Evolutionary conservation across 92 coral and sea anemone genomes (phyloP), one percentile per base, ranked within the genome.

Genomic region (Phenganax marumi): DNA sequence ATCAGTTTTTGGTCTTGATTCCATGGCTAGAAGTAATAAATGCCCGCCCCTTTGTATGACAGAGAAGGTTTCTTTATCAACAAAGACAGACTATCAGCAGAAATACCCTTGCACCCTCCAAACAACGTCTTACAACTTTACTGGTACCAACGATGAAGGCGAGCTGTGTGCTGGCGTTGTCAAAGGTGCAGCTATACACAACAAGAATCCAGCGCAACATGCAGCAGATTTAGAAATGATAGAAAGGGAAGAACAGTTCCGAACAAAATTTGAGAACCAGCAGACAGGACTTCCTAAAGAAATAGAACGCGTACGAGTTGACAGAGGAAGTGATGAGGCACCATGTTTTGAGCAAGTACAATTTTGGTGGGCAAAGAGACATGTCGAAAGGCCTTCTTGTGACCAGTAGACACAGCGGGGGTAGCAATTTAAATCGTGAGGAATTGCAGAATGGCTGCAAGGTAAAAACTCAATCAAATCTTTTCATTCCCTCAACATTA

Each of bases 401-500:
- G 33, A 75, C 83, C n/a, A 76, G 84, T 56, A 69, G 87, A 11
- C 52, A 84, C 64, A 84, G 83, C 50, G 87, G 87, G 9, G 87
- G 84, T 13, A 84, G 87, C 55, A 76, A 58, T 33, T 25, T 76
- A 47, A 84, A 84, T 51, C 18, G 87, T 55, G 87, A 74, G 16
- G 87, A 76, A 64, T 24, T 84, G 12, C 87, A 84, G 75, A 84
- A 84, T 57, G 87, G 87, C 14, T 84, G 87, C 24, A 75, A 76
- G 63, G 54, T 71, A 18, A 76, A 76, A 54, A 83, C 87, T 6
- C 48, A 66, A 21, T 17, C 73, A 25, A 56, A 71, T 24, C 70
- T 58, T 22, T 82, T 82, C 71, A 82, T 82, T 23, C 81, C 86
- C 19, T 82, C 81, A 16, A 70, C 86, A 52, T 43, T 82, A n/a